Evolutionary conservation across 2,113 vertebrate genomes (phyloP), one percentile per base, ranked within the genome.

Genomic region (Chaenocephalus aceratus): DNA sequence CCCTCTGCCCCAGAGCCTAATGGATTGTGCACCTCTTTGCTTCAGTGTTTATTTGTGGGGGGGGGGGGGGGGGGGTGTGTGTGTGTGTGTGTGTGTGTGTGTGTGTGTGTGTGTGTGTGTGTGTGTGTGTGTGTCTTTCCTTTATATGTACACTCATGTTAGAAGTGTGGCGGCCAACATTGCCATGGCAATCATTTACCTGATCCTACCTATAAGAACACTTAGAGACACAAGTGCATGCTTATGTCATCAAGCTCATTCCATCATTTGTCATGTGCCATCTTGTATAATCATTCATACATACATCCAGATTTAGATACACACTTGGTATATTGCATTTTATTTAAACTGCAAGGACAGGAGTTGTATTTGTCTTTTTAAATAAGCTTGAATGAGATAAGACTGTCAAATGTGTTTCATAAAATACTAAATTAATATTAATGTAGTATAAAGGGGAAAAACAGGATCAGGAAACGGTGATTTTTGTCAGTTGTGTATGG

Each of bases 141-240:
- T 72, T 64, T 77, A 60, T 14, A 23, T 63, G 73, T 23, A 41
- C 18, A 58, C 72, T 69, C 41, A 69, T 68, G 65, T 80, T 54
- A 70, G 66, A 71, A n/a, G 79, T 69, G 57, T 81, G 41, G 66
- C 60, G 58, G 79, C 67, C 78, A 68, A 75, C 21, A 82, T 91
- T 91, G 63, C 89, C 88, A 88, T 89, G 84, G 90, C 34, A 88
- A 94, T 93, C 78, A 86, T 84, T 89, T 84, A 60, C 80, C 81
- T 78, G 74, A 90, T 82, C 69, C 73, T 64, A 64, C 77, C 79
- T 57, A 77, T 10, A 77, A 70, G 79, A 67, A 84, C 61, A 66
- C 77, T 69, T 23, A 44, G 13, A 49, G 51, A 65, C 59, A 36
- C 65, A 34, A 4, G 36, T 18, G 51, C 71, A 82, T 69, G 48